Base-by-base conservation (phyloP, 2,888 invertebrate genomes). In the Odontomyia ornata region DNA sequence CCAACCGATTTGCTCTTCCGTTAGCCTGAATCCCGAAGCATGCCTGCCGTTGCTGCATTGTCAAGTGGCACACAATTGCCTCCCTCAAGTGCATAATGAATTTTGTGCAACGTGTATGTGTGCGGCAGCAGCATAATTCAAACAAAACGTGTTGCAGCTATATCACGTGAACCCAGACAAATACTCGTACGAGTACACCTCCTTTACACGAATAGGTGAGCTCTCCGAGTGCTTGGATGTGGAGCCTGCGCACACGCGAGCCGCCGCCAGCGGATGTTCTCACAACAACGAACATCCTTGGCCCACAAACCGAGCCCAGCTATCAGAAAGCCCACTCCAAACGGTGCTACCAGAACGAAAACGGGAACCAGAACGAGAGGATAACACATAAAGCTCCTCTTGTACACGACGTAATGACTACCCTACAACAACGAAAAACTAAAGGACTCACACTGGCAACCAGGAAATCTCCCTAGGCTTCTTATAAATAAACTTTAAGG, bases 11-110 rank as follows among this genome's bases (percentile, higher is more conserved):
- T 30, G 15, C 71, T 30, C 72, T 11, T 25, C 30, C 28, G 52
- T 72, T 52, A 2, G 47, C 23, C 30, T 13, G 36, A 11, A 28
- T 43, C 60, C 36, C 47, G 15, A 9, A 57, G 72, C 46, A 69
- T 21, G 56, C 25, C 25, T 43, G 56, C 25, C 27, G n/a, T 47
- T 71, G 1, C 30, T 71, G 47, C 27, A 30, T 15, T 72, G 23
- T 43, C 18, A 73, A 36, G 73, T 57, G 36, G 23, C 60, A 15
- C 60, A 73, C 57, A 73, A 73, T 73, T 57, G 36, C 57, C 73
- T 73, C 60, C 60, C 60, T 36, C 73, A 57, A 73, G 73, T 73
- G 73, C 73, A 73, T 73, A 73, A 73, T 73, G 73, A 57, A 60
- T 57, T 23, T 15, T 36, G 30, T 43, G 36, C 43, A 30, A 7